Percentiles rank a stretch among this genome's conserved stretches.
Evolutionary conservation across 2,797 vertebrate species (phyloP).

Genomic region (Eleutherodactylus coqui): DNA sequence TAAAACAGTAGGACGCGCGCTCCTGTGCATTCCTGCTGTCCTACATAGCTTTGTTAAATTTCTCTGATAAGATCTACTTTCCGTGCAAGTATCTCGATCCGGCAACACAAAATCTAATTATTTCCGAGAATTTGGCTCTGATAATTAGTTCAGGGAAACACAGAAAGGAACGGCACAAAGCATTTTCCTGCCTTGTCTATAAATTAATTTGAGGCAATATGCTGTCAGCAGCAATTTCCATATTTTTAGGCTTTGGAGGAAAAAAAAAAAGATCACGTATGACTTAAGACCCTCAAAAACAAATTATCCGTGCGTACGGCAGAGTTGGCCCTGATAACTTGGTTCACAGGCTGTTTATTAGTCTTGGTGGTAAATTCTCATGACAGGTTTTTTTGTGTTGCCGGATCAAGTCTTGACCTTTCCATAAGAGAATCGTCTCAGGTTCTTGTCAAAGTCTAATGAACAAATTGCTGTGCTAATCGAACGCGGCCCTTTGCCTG

Average conservation of each 20-base stretch:
- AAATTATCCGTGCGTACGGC: constrained; percentile 69
- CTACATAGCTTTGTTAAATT: constrained; percentile 46
- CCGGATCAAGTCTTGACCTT: constrained; percentile 73
- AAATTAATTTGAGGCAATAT: constrained; percentile 83
- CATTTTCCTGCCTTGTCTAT: constrained; percentile 77
- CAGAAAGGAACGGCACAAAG: constrained; percentile 78
- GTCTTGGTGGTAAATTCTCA: constrained; percentile 67
- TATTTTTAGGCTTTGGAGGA: constrained; percentile 72
- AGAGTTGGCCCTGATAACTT: constrained; percentile 65
- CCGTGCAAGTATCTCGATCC: constrained; percentile 65
- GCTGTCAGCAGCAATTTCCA: constrained; percentile 82
- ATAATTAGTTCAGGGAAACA: constrained; percentile 78
- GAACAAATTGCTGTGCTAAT: constrained; percentile 79
- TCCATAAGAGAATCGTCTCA: constrained; percentile 75
- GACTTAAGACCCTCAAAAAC: constrained; percentile 74
- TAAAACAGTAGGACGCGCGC: constrained; percentile 37
- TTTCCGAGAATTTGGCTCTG: constrained; percentile 74
- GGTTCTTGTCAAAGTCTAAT: constrained; percentile 76
- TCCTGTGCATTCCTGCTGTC: constrained; percentile 25
- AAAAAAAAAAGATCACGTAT: constrained; percentile 71
- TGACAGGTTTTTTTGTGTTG: constrained; percentile 66
- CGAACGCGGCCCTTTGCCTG: constrained; percentile 72
- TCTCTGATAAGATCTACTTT: constrained; percentile 61
- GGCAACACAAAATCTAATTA: constrained; percentile 71
- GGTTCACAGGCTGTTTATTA: constrained; percentile 63